These are phyloP conservation scores for Oryzias dopingdopingensis DNA, from an alignment of 2,797 vertebrate genomes.

Conservation along the genomic window DNA sequence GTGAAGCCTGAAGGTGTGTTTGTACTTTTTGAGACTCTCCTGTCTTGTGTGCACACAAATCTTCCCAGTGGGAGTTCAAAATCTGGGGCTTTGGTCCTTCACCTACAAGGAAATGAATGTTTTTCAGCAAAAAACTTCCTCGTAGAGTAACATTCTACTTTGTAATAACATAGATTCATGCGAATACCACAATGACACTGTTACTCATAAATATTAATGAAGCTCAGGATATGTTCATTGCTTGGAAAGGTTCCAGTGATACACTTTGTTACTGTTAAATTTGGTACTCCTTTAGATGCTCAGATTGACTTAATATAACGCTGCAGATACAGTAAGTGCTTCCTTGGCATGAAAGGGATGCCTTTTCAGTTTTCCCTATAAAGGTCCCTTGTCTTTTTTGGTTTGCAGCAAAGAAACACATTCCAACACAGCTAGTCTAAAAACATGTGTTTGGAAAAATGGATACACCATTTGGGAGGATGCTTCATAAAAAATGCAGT, in stretches of 20 bases:
- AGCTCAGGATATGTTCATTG: conserved; percentile 12
- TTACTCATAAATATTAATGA: conserved; percentile 21
- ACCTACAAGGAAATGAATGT: neutral
- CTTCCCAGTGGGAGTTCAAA: neutral
- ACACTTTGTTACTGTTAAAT: conserved; percentile 26
- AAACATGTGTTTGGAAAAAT: neutral
- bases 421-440: neutral
- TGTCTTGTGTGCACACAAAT: neutral
- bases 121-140: too few relatives aligned
- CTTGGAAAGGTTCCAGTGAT: conserved; percentile 34
- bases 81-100: neutral
- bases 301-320: conserved; percentile 23
- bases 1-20: neutral
- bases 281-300: conserved; percentile 21
- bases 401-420: neutral
- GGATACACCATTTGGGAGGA: too few relatives aligned
- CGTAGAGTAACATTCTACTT: too few relatives aligned
- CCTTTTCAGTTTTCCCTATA: neutral
- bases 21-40: neutral
- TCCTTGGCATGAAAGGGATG: conserved; percentile 39
- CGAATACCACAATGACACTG: too few relatives aligned
- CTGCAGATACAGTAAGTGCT: conserved; percentile 25
- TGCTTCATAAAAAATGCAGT: too few relatives aligned
- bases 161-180: too few relatives aligned
- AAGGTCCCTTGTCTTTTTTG: neutral